A percentile compares a stretch with the other conserved stretches of the same genome.
phyloP scores from a whole-genome alignment of 2,113 vertebrate genomes.

The Daphoenositta chrysoptera region DNA sequence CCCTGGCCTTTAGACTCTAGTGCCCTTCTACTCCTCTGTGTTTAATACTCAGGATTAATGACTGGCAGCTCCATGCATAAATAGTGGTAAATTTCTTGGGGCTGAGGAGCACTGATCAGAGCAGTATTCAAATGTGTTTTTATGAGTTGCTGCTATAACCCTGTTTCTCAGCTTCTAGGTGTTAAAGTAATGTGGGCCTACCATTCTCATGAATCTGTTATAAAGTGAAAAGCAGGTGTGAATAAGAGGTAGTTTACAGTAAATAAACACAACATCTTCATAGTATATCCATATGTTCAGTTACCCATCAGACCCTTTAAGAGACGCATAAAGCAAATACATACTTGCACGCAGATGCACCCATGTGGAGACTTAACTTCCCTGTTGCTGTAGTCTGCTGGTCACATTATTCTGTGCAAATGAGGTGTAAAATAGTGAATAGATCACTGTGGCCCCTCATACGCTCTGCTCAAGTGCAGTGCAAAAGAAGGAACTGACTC shows the following conservation, averaged over 20 bases:
- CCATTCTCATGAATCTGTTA: neutral
- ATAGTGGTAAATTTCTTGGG: neutral
- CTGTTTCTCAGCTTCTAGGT: neutral
- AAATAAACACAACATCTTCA: neutral
- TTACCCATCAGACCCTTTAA: neutral
- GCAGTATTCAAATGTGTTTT: neutral
- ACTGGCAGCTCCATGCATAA: neutral
- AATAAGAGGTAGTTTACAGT: neutral
- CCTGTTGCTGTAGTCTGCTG: neutral
- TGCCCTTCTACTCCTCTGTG: neutral
- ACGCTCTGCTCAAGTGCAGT: neutral
- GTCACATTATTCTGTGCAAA: neutral
- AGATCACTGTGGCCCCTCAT: neutral
- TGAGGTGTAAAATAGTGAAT: neutral
- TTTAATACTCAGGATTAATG: neutral
- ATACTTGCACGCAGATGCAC: neutral
- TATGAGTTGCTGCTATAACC: neutral
- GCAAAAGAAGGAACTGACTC: neutral
- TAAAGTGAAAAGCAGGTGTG: neutral
- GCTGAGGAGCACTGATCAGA: neutral
- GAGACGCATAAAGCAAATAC: neutral
- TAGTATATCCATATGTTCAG: neutral
- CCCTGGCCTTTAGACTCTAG: neutral
- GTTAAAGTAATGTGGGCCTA: neutral
- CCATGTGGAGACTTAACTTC: neutral